A percentile compares a stretch with the other conserved stretches of the same genome.
Evolutionary conservation across 1,140 invertebrate genomes (phyloP).

Genomic region (Battus philenor): DNA sequence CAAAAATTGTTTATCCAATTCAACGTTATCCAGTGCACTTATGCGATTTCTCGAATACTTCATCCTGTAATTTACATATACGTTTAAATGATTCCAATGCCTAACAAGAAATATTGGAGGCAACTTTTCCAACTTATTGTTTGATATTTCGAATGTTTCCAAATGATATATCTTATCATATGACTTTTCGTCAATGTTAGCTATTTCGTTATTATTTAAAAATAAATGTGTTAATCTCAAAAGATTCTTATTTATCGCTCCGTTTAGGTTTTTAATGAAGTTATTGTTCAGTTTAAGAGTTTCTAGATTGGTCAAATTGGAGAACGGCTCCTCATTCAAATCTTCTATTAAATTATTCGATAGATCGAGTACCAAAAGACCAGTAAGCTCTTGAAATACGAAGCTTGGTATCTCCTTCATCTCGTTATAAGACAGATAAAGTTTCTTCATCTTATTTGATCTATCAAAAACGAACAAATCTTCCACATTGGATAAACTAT

Average conservation of each 20-base stretch:
- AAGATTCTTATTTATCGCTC: conserved; percentile 50
- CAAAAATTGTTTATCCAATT: no score
- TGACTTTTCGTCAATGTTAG: conserved; percentile 44
- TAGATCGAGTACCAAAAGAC: conserved; percentile 50
- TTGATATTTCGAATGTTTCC: conserved; percentile 56
- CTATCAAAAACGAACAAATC: conserved; percentile 47
- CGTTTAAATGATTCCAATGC: conserved; percentile 53
- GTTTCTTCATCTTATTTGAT: conserved; percentile 36
- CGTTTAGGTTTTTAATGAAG: conserved; percentile 51
- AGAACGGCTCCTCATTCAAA: conserved; percentile 48
- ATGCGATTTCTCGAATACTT: conserved; percentile 47
- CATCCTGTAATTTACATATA: conserved; percentile 46
- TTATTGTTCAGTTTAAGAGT: conserved; percentile 49
- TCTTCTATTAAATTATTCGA: conserved; percentile 48
- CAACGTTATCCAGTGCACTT: no score
- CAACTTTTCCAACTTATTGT: conserved; percentile 43
- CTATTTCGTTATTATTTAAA: conserved; percentile 45
- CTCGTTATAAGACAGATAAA: conserved; percentile 42
- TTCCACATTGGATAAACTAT: conserved; percentile 38
- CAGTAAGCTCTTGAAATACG: conserved; percentile 42
- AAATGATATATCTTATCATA: conserved; percentile 54
- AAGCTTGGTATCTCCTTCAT: conserved; percentile 38
- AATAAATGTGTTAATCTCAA: conserved; percentile 49
- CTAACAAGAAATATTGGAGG: conserved; percentile 41
- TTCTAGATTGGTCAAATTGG: conserved; percentile 46